phyloP scores from a whole-genome alignment of 2,888 invertebrate genomes.

The Chloroclystis v-ata region DNA sequence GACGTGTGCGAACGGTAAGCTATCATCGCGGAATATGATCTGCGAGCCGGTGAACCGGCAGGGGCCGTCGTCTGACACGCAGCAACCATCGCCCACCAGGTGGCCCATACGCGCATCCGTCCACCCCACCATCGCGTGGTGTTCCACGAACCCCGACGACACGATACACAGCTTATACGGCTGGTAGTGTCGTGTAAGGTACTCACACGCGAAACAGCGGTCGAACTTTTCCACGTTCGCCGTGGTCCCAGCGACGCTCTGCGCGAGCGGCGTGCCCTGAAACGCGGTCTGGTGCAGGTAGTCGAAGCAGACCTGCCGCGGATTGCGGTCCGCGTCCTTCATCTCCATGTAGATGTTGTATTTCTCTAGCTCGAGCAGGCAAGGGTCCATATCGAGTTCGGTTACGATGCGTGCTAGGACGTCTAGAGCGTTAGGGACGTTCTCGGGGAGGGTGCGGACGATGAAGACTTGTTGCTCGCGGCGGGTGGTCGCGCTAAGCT shows the following conservation, averaged over 20 bases:
- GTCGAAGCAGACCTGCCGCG: slow-evolving; percentile 57
- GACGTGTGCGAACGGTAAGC: slow-evolving; percentile 58
- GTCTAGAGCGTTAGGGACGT: slow-evolving; percentile 28
- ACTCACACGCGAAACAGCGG: not conserved
- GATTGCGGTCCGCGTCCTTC: slow-evolving; percentile 50
- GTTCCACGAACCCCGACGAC: slow-evolving; percentile 83
- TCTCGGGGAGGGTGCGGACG: slow-evolving; percentile 13
- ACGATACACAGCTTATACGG: slow-evolving; percentile 80
- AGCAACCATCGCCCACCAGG: slow-evolving; percentile 23
- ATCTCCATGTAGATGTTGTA: slow-evolving; percentile 43
- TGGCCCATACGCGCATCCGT: slow-evolving; percentile 77
- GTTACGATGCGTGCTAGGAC: slow-evolving; percentile 40
- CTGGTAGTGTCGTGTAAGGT: slow-evolving; percentile 31
- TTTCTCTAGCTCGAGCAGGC: slow-evolving; percentile 45
- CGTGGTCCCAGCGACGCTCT: slow-evolving; percentile 79
- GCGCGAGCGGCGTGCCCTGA: slow-evolving; percentile 63
- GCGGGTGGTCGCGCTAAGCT: slow-evolving; percentile 37
- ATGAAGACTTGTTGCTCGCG: slow-evolving; percentile 52
- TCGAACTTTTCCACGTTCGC: slow-evolving; percentile 80
- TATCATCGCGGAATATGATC: slow-evolving; percentile 51
- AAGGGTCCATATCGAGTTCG: slow-evolving; percentile 38
- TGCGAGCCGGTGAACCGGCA: slow-evolving; percentile 42
- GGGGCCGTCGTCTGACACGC: slow-evolving; percentile 32
- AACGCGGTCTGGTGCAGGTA: slow-evolving; percentile 71
- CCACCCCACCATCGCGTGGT: slow-evolving; percentile 78